Evolutionary conservation across 2,888 invertebrate species (phyloP).

Genomic region (Hydroisotoma schaefferi): DNA sequence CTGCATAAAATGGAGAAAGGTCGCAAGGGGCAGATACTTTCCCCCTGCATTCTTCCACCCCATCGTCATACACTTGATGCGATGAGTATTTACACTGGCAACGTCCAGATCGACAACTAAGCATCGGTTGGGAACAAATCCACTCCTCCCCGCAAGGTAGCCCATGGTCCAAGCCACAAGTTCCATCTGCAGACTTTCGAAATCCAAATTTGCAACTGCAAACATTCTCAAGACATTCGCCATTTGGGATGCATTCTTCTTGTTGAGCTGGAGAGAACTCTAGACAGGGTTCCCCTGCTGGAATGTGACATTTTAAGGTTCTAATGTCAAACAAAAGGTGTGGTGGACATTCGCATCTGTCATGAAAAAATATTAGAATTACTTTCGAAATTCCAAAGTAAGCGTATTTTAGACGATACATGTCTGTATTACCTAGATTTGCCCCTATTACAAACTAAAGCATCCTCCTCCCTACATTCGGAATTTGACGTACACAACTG

Average conservation of each 20-base stretch:
- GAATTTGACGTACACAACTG: conserved; percentile 14
- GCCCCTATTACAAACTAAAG: too few species aligned
- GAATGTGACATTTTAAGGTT: conserved; percentile 17
- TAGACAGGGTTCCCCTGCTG: conserved; percentile 14
- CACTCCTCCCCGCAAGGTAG: conserved; percentile 14
- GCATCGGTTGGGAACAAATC: conserved; percentile 27
- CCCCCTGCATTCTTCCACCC: conserved; percentile 26
- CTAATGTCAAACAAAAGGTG: conserved; percentile 20
- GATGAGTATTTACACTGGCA: conserved; percentile 34
- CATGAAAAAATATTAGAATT: too few species aligned
- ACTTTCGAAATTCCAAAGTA: too few species aligned
- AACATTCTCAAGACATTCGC: conserved; percentile 17
- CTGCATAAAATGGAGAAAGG: not conserved
- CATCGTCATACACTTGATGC: conserved; percentile 31
- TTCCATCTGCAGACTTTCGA: conserved; percentile 15
- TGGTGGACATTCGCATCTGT: conserved; percentile 14
- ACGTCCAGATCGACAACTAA: conserved; percentile 22
- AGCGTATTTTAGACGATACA: too few species aligned
- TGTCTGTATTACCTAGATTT: too few species aligned
- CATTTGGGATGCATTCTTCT: conserved; percentile 16
- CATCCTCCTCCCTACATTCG: too few species aligned
- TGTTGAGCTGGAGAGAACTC: conserved; percentile 12
- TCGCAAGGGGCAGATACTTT: conserved; percentile 34
- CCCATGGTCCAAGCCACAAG: conserved; percentile 22
- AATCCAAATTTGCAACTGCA: conserved; percentile 16